Evolutionary conservation across 2,888 invertebrate genomes (phyloP).

Genomic region (Ennomos quercinarius): DNA sequence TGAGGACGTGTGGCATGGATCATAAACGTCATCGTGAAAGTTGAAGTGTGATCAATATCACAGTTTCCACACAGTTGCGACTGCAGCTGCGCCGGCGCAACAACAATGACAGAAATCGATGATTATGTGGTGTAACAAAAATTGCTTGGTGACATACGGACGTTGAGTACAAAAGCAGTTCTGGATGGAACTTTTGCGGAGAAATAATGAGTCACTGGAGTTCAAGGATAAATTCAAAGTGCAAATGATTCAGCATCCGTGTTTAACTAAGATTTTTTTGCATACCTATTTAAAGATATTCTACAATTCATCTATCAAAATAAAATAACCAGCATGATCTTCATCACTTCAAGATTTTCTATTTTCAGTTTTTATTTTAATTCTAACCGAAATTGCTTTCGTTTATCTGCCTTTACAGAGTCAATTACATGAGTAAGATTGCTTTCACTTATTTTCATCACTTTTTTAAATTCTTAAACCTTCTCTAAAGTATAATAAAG

Average conservation of each 20-base stretch:
- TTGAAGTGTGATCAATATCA: constrained; percentile 61
- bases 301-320: neutral
- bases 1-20: constrained; percentile 53
- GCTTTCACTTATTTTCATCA: constrained; percentile 6
- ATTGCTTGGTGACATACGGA: constrained; percentile 39
- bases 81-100: constrained; percentile 55
- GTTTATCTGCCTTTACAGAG: neutral
- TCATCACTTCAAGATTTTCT: no score
- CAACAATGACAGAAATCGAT: constrained; percentile 63
- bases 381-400: no score
- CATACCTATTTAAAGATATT: neutral
- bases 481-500: neutral
- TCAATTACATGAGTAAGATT: constrained; percentile 4
- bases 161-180: constrained; percentile 18
- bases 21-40: constrained; percentile 59
- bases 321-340: no score
- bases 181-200: constrained; percentile 2
- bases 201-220: constrained; percentile 12
- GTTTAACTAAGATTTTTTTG: constrained; percentile 19
- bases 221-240: constrained; percentile 24
- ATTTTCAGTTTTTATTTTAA: no score
- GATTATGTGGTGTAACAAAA: constrained; percentile 58
- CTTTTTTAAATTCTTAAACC: neutral
- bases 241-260: constrained; percentile 25
- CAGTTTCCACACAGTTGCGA: constrained; percentile 56